Evolutionary conservation across 2,888 invertebrate species (phyloP), one percentile per base, ranked within the genome.

Genomic region (Cheilosia grossa): DNA sequence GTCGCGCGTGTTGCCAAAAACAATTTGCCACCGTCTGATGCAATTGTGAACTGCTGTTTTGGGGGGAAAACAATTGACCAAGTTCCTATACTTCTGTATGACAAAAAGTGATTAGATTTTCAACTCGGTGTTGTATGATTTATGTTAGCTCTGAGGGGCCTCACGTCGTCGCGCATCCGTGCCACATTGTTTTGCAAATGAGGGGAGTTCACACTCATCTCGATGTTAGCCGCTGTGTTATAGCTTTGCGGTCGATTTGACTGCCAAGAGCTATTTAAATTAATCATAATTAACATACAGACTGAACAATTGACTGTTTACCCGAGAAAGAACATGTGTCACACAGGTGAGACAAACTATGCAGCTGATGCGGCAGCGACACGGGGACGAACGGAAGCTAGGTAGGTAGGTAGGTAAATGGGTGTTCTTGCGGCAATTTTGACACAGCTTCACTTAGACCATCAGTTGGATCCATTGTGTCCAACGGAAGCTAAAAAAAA

Each of bases 71-170:
- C 40, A 53, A 49, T 63, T 69, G 47, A 67, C 33, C 49, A 64
- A 24, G 27, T 33, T 33, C 21, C 21, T 37, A 58, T 9, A 47
- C 13, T 19, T 51, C 37, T 13, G 40, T 27, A 7, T 63, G 72
- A 78, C 79, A 79, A 54, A 78, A 78, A 73, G 79, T 82, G 79
- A 82, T 82, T 82, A 79, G 82, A 67, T 79, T 79, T 72, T 73
- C 61, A 78, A 61, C 37, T 21, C 49, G 56, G 27, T 37, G 51
- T 61, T 19, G 15, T 80, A 61, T 67, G 67, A 74, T 80, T 80
- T 74, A 74, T 58, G n/a, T 17, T 10, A 17, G 27, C 27, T 63
- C 6, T 15, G 17, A 59, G 21, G 40, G 40, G 44, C 59, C 59
- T 58, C 42, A 49, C 49, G 27, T 47, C 58, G 30, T 33, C 47